Base-by-base conservation (phyloP, 2,888 invertebrate species). In the Quadroppia sp. region DNA sequence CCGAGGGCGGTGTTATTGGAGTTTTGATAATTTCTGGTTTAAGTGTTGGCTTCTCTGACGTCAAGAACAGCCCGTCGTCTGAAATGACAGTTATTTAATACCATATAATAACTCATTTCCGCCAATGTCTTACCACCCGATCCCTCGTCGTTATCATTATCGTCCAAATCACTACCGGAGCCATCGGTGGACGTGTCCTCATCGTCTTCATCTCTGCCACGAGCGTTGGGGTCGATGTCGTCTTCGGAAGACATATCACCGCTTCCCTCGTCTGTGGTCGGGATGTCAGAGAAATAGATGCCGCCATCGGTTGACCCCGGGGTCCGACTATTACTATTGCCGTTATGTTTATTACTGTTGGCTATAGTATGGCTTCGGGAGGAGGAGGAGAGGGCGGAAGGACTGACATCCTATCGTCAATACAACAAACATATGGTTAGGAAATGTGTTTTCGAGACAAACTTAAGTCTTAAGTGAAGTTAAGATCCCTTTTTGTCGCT, bases 221-320 rank as follows among this genome's bases (percentile, higher is more conserved):
- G 42, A 13, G 67, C 67, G 20, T 67, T 67, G n/a, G 40, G 42
- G 17, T 67, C 67, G 23, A 67, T 42, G 67, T 67, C 67, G 20
- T 67, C 67, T 23, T 67, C 67, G 23, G 40, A n/a, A n/a, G n/a
- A 11, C 13, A 40, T 42, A 25, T 40, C 67, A 42, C 42, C 67
- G 42, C 67, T 67, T 40, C 67, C 67, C 25, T 67, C 67, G 20
- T n/a, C 67, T 9, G 40, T 42, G n/a, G 11, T 67, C 32, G 67
- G 67, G 36, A 67, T 67, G 15, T 67, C 67, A 20, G 67, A 67
- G 42, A 67, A 67, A n/a, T 67, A 67, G 23, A 67, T 67, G 67
- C 67, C 67, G 1, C 67, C 67, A 42, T 67, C 42, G 61, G 32
- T 53, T 25, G 7, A 1, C 3, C 53, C 13, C 2, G 1, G 13